Conservation (phyloP, 1,140 invertebrate species). For the Zophobas atratus region DNA sequence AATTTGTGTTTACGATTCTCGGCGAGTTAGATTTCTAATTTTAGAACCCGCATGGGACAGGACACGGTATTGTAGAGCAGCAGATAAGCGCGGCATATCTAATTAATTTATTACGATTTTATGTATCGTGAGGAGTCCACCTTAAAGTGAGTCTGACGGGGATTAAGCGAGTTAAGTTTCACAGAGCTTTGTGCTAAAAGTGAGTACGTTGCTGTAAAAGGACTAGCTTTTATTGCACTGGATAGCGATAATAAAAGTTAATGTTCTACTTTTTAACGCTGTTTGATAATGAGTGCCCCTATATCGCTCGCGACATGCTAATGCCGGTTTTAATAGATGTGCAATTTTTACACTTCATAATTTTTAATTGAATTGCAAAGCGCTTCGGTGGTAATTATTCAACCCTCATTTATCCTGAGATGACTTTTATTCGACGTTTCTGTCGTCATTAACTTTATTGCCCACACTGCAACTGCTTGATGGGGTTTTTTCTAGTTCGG, state of each 20-base stretch:
- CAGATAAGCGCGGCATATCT: slow-evolving; percentile 26
- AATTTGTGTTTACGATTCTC: slow-evolving; percentile 37
- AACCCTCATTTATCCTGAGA: neutral
- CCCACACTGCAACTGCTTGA: too few species aligned
- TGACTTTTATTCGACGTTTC: slow-evolving; percentile 4
- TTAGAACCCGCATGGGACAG: slow-evolving; percentile 22
- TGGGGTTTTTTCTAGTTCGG: too few species aligned
- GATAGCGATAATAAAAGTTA: slow-evolving; percentile 9
- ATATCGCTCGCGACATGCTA: slow-evolving; percentile 5
- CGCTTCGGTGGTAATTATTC: slow-evolving; percentile 17
- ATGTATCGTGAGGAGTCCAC: slow-evolving; percentile 29
- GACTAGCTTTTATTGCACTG: slow-evolving; percentile 7
- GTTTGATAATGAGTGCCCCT: slow-evolving; percentile 19
- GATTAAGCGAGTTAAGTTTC: neutral
- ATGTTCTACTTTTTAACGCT: slow-evolving; percentile 25
- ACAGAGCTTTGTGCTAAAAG: neutral
- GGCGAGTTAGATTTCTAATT: slow-evolving; percentile 26
- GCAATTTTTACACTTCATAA: slow-evolving; percentile 25
- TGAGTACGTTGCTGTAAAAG: neutral
- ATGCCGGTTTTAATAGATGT: slow-evolving; percentile 15
- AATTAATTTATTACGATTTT: slow-evolving; percentile 32
- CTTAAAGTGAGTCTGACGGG: slow-evolving; percentile 18
- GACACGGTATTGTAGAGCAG: slow-evolving; percentile 11
- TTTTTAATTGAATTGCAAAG: slow-evolving; percentile 41
- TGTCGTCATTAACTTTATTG: slow-evolving; percentile 4